phyloP scores from a whole-genome alignment of 2,797 vertebrate genomes.

The Zenarchopterus dispar region DNA sequence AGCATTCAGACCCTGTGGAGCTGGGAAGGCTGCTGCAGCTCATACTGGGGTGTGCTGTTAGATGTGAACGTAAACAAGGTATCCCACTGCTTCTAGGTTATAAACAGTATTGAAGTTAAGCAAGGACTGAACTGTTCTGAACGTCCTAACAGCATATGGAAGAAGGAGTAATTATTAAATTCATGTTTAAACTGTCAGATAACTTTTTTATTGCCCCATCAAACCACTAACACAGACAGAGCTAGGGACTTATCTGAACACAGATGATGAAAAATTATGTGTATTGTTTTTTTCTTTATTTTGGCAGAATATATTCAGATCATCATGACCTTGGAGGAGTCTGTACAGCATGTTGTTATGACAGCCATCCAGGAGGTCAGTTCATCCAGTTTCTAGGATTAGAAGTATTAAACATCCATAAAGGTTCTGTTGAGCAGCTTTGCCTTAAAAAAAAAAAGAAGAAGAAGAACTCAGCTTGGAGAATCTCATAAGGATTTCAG shows the following conservation, averaged over 20 bases:
- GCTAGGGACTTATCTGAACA: no score
- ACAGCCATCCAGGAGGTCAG: slow-evolving; percentile 97
- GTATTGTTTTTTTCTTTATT: slow-evolving; percentile 11
- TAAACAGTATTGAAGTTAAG: neutral
- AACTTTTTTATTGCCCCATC: no score
- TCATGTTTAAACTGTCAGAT: no score
- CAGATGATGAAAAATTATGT: neutral
- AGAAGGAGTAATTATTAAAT: no score
- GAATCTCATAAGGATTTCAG: neutral
- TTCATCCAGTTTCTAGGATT: slow-evolving; percentile 8
- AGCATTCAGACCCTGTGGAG: slow-evolving; percentile 86
- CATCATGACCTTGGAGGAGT: slow-evolving; percentile 99
- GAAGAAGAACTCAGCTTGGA: neutral
- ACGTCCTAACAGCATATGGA: no score
- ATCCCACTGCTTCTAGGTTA: neutral
- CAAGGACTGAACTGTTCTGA: neutral
- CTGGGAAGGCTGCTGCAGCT: slow-evolving; percentile 94
- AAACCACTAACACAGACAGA: no score
- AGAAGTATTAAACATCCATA: neutral
- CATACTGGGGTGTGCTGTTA: slow-evolving; percentile 94
- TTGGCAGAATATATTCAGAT: slow-evolving; percentile 93
- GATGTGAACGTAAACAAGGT: slow-evolving; percentile 98
- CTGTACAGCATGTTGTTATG: slow-evolving; percentile 98
- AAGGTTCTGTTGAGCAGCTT: no score
- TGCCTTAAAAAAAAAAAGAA: no score